Evolutionary conservation across 1,140 invertebrate genomes (phyloP), one percentile per base, ranked within the genome.

Genomic region (Drosophila melanica): DNA sequence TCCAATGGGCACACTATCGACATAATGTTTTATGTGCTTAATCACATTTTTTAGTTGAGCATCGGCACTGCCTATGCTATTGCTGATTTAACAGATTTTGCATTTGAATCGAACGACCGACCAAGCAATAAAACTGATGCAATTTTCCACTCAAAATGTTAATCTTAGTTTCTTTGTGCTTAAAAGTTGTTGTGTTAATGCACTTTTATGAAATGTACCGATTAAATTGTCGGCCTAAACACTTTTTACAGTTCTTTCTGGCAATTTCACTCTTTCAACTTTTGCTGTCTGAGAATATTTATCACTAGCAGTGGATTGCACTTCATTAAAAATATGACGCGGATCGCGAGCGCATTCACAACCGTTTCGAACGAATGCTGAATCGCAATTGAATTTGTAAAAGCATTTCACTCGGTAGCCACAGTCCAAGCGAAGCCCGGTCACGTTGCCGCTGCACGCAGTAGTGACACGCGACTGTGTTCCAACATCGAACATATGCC

Each of bases 341-440:
- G 50, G n/a, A 12, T 69, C 64, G 60, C 64, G 65, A 75, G 80
- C 82, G 80, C 71, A 69, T 73, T 57, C 76, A 84, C 80, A 79
- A 87, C 82, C 79, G 82, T 50, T 89, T 79, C 79, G 79, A 76
- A 76, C 77, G 84, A 87, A 71, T 71, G 85, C 65, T 79, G 67
- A 87, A 87, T 89, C 77, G 79, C 76, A 84, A 84, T 87, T 87
- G 82, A 87, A 79, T 79, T 73, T 84, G 84, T 89, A 89, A 87
- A 87, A 87, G 84, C 84, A 89, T 87, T 87, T 87, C 85, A 73
- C 70, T 82, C 76, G 72, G 63, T 65, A 41, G 71, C 59, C 68
- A 68, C 59, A 74, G 62, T 77, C 64, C 53, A 62, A 67, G 54
- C 70, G 70, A 12, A 50, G 70, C 45, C 39, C 58, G 77, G 84